These are phyloP conservation scores for Hypercompe scribonia DNA, from an alignment of 2,888 invertebrate species.

Conservation along the genomic window DNA sequence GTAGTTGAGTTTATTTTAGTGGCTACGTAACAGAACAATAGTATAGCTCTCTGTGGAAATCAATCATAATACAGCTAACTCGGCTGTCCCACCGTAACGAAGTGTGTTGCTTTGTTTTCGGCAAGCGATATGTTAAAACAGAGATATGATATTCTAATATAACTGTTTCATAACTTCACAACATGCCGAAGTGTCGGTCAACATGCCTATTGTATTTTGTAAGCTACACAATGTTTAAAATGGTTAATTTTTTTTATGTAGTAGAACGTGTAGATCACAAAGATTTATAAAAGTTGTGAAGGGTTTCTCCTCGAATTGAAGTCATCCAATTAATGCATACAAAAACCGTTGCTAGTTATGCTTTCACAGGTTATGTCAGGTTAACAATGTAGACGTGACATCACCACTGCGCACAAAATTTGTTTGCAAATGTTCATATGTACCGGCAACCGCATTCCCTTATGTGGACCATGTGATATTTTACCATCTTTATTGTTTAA, in stretches of 20 bases:
- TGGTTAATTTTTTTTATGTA: neutral
- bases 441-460: neutral
- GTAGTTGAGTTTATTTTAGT: neutral
- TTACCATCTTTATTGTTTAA: neutral
- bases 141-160: constrained; percentile 36
- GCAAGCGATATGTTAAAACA: constrained; percentile 43
- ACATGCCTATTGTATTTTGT: constrained; percentile 6
- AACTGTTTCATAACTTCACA: constrained; percentile 37
- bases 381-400: neutral
- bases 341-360: neutral
- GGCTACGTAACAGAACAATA: neutral
- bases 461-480: neutral
- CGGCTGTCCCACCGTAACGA: constrained; percentile 41
- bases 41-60: constrained; percentile 20
- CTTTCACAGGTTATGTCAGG: neutral
- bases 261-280: too few species aligned
- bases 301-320: neutral
- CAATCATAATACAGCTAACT: constrained; percentile 16
- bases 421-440: neutral
- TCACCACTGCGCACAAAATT: too few species aligned
- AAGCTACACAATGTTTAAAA: neutral
- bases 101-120: constrained; percentile 50
- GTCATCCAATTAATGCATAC: too few species aligned
- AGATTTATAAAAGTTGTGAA: neutral
- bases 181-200: constrained; percentile 36